Evolutionary conservation across 2,797 vertebrate species (phyloP).

Genomic region (Notoglanidium macrostoma): DNA sequence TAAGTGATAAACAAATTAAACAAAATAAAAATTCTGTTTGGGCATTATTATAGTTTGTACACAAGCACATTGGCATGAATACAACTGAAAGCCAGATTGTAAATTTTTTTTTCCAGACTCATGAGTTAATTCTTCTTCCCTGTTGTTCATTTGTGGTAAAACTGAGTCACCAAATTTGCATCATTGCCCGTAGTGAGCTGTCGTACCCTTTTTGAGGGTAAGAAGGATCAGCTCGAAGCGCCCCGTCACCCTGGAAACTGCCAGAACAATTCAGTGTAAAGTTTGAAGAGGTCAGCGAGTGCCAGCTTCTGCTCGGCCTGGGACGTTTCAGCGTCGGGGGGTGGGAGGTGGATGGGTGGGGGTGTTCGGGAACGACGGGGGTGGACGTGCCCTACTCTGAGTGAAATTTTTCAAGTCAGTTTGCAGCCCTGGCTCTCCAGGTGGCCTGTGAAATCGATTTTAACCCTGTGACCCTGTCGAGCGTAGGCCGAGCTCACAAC

Average conservation of each 20-base stretch:
- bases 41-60: background rate
- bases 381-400: slow-evolving; percentile 81
- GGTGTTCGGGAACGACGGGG: background rate
- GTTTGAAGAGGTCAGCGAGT: slow-evolving; percentile 97
- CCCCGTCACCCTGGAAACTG: slow-evolving; percentile 98
- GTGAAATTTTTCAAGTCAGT: slow-evolving; percentile 99
- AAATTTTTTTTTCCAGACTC: background rate
- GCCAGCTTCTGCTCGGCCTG: slow-evolving; percentile 76
- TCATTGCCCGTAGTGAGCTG: slow-evolving; percentile 57
- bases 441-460: slow-evolving; percentile 97
- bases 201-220: slow-evolving; percentile 79
- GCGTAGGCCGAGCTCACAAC: slow-evolving; percentile 81
- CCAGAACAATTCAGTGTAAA: slow-evolving; percentile 99
- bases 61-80: background rate
- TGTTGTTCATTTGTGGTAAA: slow-evolving; percentile 33
- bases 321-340: slow-evolving; percentile 59
- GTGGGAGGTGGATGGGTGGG: slow-evolving; percentile 63
- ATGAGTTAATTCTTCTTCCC: slow-evolving; percentile 12
- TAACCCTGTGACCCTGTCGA: slow-evolving; percentile 89
- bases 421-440: slow-evolving; percentile 92
- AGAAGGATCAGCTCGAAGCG: slow-evolving; percentile 94
- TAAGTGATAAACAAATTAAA: background rate
- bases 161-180: slow-evolving; percentile 54
- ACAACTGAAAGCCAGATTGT: background rate
- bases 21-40: background rate